These are phyloP conservation scores for Diprion similis DNA, from an alignment of 1,140 invertebrate genomes.

Conservation along the genomic window DNA sequence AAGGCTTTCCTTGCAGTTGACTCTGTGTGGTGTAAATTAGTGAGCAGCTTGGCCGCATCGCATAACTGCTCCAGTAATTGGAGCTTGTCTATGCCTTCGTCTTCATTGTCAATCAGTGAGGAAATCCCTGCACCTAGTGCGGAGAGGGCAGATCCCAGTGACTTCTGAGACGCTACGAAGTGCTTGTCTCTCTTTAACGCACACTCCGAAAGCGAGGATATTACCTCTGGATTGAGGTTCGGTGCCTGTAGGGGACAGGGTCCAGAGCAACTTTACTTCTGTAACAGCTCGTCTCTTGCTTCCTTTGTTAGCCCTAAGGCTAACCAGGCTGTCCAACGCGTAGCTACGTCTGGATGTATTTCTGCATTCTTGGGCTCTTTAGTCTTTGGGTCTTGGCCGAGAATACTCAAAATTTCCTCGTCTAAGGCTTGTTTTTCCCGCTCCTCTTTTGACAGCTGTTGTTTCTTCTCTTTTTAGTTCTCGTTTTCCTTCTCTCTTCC, in stretches of 20 bases:
- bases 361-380: neutral
- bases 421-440: neutral
- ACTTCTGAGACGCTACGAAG: constrained; percentile 8
- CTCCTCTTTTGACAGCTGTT: neutral
- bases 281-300: neutral
- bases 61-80: neutral
- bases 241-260: constrained; percentile 10
- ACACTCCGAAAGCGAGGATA: constrained; percentile 9
- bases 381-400: neutral
- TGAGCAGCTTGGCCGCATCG: constrained; percentile 15
- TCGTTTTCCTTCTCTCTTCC: neutral
- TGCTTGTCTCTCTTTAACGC: constrained; percentile 10
- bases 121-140: constrained; percentile 6
- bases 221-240: constrained; percentile 13
- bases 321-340: neutral
- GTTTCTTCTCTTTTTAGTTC: neutral
- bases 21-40: constrained; percentile 13
- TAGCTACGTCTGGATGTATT: neutral
- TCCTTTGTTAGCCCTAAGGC: neutral
- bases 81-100: constrained; percentile 10
- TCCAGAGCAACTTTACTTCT: constrained; percentile 2
- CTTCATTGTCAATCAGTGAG: neutral
- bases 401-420: neutral
- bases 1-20: constrained; percentile 10
- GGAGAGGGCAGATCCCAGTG: constrained; percentile 13